These are phyloP conservation scores for Sesia bembeciformis DNA, from an alignment of 2,888 invertebrate genomes.

Conservation along the genomic window DNA sequence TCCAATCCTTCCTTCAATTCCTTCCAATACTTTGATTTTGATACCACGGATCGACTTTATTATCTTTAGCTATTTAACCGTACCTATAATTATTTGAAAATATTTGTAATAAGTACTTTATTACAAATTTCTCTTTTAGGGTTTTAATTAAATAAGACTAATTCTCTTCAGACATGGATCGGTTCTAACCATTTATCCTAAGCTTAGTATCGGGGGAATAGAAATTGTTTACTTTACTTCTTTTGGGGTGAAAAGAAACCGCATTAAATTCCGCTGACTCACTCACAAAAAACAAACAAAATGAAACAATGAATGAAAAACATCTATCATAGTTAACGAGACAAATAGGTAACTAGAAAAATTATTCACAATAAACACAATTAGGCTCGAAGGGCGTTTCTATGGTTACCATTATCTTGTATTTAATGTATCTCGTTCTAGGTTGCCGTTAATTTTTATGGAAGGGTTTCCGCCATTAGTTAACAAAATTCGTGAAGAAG, in stretches of 20 bases:
- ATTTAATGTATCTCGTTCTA: slow-evolving; percentile 17
- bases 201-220: no score
- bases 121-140: no score
- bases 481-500: slow-evolving; percentile 21
- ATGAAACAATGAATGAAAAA: neutral
- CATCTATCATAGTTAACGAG: neutral
- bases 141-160: no score
- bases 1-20: no score
- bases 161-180: no score
- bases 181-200: no score
- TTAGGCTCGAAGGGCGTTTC: slow-evolving; percentile 26
- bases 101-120: no score
- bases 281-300: neutral
- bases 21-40: no score
- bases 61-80: no score
- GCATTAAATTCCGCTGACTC: neutral
- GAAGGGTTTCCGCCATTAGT: slow-evolving; percentile 29
- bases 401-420: slow-evolving; percentile 27
- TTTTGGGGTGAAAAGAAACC: neutral
- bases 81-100: no score
- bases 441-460: slow-evolving; percentile 24
- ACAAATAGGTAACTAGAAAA: neutral
- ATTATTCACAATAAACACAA: neutral
- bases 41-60: no score
- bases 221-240: no score